Conservation (phyloP, 2,797 vertebrate species). For the Heterohyrax brucei region DNA sequence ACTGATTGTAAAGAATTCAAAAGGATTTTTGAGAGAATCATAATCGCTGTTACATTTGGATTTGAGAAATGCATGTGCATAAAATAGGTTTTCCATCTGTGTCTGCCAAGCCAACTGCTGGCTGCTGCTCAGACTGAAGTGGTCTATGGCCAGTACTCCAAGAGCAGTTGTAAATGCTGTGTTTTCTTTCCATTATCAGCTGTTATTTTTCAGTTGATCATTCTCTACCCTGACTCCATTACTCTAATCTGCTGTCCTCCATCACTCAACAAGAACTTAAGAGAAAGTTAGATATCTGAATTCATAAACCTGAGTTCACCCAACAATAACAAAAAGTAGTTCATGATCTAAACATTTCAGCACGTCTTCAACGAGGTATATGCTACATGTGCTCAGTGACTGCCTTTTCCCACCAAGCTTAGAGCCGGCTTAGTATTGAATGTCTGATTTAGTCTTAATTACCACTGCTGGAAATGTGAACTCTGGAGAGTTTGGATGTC, state of each 20-base stretch:
- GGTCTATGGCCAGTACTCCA: neutral
- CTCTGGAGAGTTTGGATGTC: neutral
- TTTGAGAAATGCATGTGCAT: neutral
- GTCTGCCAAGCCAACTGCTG: neutral
- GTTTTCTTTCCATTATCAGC: neutral
- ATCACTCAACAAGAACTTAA: neutral
- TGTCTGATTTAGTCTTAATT: neutral
- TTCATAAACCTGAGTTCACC: neutral
- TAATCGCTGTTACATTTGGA: neutral
- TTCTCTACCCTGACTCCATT: neutral
- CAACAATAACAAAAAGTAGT: neutral
- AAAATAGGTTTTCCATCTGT: neutral
- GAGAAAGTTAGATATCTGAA: neutral
- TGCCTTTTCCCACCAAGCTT: neutral
- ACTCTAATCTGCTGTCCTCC: neutral
- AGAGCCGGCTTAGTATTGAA: neutral
- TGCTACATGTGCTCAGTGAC: fast-evolving
- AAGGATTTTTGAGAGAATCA: neutral
- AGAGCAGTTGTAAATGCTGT: neutral
- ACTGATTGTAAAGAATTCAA: neutral
- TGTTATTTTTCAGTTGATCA: neutral
- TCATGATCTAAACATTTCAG: neutral
- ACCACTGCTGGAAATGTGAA: neutral
- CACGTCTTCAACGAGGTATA: fast-evolving
- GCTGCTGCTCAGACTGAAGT: neutral